Percentiles rank a stretch among this genome's conserved stretches.
Conservation (phyloP, 2,113 vertebrate species). For the Crotophaga sulcirostris region DNA sequence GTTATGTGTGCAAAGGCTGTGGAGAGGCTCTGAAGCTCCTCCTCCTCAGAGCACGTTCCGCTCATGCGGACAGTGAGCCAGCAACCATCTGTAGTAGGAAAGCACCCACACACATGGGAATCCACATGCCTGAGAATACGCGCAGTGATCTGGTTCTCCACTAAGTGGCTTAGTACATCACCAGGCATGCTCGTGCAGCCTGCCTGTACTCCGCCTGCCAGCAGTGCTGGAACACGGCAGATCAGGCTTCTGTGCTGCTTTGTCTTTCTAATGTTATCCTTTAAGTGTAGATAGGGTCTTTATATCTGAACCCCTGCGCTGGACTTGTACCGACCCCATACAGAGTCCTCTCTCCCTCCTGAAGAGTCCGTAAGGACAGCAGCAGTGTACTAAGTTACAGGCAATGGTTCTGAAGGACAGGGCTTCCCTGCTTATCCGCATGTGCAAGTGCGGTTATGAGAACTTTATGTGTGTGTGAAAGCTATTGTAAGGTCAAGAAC, state of each 20-base stretch:
- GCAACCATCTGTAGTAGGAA: background rate
- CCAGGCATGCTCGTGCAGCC: background rate
- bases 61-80: background rate
- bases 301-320: background rate
- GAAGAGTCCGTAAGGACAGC: background rate
- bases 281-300: background rate
- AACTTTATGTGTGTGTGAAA: background rate
- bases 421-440: background rate
- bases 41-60: accelerated
- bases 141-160: background rate
- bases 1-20: background rate
- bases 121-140: background rate
- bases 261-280: background rate
- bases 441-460: background rate
- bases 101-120: background rate
- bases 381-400: background rate
- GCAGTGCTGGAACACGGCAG: background rate
- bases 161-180: conserved; percentile 34
- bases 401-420: background rate
- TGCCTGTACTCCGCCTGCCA: background rate
- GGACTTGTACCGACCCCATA: background rate
- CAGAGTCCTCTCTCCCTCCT: background rate
- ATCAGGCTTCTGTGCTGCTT: background rate
- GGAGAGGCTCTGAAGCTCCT: background rate
- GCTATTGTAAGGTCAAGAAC: background rate